These are phyloP conservation scores for Phaetusa simplex DNA, from an alignment of 2,113 vertebrate genomes.

Conservation along the genomic window DNA sequence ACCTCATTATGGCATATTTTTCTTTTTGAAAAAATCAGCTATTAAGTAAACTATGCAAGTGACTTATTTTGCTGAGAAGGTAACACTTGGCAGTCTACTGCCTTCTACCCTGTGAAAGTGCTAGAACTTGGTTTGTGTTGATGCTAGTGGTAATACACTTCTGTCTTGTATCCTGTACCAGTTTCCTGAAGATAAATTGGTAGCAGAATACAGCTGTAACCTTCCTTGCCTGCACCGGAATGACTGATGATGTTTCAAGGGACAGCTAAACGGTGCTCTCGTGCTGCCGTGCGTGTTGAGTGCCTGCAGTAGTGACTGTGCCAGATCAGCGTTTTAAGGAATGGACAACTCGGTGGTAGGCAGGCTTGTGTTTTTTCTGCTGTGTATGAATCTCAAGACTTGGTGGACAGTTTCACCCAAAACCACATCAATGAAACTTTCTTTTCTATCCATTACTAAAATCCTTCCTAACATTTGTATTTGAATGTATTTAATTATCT, in stretches of 20 bases:
- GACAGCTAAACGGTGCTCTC: background rate
- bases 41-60: background rate
- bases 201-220: background rate
- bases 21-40: background rate
- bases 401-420: background rate
- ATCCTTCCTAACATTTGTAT: background rate
- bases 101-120: background rate
- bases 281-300: accelerated
- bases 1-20: background rate
- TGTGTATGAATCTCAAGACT: background rate
- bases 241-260: background rate
- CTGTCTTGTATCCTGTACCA: background rate
- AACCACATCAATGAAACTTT: background rate
- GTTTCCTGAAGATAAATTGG: background rate
- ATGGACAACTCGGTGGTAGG: accelerated
- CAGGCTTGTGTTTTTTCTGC: background rate
- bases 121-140: background rate
- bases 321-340: accelerated
- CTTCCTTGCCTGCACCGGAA: background rate
- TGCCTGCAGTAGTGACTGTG: background rate
- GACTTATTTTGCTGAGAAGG: background rate
- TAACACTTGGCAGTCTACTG: background rate
- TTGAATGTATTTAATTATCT: background rate
- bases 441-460: background rate
- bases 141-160: background rate